Conservation (phyloP, 2,113 vertebrate species). For the Larimichthys crocea region DNA sequence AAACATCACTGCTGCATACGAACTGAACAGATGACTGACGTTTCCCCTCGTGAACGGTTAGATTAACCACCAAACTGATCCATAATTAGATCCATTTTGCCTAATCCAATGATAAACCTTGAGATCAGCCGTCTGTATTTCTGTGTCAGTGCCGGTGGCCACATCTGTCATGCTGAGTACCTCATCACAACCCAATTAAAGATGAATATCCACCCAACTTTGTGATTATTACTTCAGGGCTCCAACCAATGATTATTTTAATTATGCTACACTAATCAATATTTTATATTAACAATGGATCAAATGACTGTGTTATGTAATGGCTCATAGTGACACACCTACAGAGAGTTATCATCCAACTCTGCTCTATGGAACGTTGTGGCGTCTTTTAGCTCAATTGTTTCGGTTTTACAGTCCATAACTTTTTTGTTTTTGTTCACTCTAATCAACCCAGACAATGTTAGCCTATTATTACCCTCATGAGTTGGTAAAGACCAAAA, state of each 20-base stretch:
- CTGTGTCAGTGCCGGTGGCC: constrained; percentile 16
- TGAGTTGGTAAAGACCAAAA: background rate
- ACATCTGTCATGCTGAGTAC: constrained; percentile 38
- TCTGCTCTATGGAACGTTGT: background rate
- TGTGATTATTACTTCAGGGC: constrained; percentile 17
- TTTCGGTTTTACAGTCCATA: background rate
- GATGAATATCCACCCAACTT: constrained; percentile 25
- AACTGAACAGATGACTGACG: constrained; percentile 35
- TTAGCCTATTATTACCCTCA: background rate
- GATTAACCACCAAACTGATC: constrained; percentile 26
- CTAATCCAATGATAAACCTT: constrained; percentile 34
- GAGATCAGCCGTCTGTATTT: constrained; percentile 23
- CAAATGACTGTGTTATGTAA: background rate
- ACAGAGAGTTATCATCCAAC: background rate
- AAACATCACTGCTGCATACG: constrained; percentile 1
- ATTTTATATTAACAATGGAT: constrained; percentile 2
- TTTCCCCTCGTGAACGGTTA: background rate
- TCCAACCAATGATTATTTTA: constrained; percentile 20
- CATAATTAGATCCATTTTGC: constrained; percentile 19
- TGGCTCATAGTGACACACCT: background rate
- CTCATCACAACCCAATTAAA: constrained; percentile 48
- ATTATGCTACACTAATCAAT: constrained; percentile 26
- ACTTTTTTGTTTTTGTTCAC: background rate
- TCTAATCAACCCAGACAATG: background rate
- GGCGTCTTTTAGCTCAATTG: background rate